Evolutionary conservation across 2,888 invertebrate species (phyloP).

Genomic region (Cancer borealis): DNA sequence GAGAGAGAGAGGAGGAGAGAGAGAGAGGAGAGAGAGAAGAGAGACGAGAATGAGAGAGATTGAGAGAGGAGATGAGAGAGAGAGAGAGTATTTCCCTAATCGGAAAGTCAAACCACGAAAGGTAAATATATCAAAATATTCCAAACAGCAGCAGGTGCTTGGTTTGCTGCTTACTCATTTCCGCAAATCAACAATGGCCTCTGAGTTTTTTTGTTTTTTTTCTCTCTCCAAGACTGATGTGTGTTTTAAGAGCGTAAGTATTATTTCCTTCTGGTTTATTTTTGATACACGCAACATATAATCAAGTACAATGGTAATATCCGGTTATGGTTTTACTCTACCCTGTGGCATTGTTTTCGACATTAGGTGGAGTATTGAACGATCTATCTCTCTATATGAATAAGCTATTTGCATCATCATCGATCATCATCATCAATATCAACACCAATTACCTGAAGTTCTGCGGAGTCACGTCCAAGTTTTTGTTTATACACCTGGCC

Average conservation of each 20-base stretch:
- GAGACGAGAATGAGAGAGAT: background rate
- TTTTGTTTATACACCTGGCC: no score
- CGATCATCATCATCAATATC: background rate
- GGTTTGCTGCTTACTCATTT: slow-evolving; percentile 11
- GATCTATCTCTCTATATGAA: background rate
- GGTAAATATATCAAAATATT: background rate
- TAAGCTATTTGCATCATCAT: background rate
- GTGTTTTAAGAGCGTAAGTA: background rate
- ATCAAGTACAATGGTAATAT: background rate
- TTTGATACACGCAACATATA: background rate
- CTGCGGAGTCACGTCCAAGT: no score
- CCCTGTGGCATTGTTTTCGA: background rate
- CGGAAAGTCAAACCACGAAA: no score
- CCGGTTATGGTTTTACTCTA: background rate
- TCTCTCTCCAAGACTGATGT: background rate
- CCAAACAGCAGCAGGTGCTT: background rate
- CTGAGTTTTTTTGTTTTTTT: background rate
- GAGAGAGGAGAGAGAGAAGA: background rate
- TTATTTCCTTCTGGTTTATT: background rate
- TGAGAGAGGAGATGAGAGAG: background rate
- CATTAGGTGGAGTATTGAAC: background rate
- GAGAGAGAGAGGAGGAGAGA: no score
- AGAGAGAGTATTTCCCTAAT: no score
- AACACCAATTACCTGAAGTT: no score
- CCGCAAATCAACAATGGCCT: slow-evolving; percentile 7